Evolutionary conservation across 2,113 vertebrate genomes (phyloP).

Genomic region (Phalacrocorax aristotelis): DNA sequence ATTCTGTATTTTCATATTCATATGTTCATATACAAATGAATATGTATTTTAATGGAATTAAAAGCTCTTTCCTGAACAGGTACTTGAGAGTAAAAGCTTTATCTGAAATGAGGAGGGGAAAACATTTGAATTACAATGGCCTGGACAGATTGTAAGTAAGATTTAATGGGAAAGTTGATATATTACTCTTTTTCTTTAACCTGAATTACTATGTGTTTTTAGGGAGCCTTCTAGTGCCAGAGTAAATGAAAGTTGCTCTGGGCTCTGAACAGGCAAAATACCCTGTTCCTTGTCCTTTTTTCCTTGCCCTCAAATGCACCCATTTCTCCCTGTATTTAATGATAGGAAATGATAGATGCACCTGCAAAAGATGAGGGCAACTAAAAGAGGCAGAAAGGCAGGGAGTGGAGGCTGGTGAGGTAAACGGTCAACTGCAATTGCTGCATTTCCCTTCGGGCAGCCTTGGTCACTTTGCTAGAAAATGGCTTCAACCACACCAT

Average conservation of each 20-base stretch:
- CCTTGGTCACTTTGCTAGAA: not conserved
- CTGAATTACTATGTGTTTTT: not conserved
- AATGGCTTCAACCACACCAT: not conserved
- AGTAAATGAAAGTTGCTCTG: not conserved
- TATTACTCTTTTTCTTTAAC: not conserved
- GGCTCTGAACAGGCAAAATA: not conserved
- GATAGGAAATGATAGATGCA: not conserved
- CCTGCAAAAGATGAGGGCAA: not conserved
- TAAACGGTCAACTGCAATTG: not conserved
- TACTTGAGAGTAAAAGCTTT: not conserved
- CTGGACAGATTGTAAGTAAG: not conserved
- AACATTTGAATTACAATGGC: not conserved
- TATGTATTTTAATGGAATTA: not conserved
- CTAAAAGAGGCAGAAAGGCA: not conserved
- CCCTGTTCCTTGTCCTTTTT: not conserved
- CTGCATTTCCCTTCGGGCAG: not conserved
- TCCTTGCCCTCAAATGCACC: not conserved
- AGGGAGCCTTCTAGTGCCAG: not conserved
- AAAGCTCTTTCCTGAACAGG: not conserved
- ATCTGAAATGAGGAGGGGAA: not conserved
- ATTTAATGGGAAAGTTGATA: not conserved
- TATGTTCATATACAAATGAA: not conserved
- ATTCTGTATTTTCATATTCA: not conserved
- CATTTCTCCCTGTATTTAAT: not conserved
- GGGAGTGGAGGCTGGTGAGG: not conserved